Base-by-base conservation (phyloP, 1,140 invertebrate species). In the Monochamus saltuarius region DNA sequence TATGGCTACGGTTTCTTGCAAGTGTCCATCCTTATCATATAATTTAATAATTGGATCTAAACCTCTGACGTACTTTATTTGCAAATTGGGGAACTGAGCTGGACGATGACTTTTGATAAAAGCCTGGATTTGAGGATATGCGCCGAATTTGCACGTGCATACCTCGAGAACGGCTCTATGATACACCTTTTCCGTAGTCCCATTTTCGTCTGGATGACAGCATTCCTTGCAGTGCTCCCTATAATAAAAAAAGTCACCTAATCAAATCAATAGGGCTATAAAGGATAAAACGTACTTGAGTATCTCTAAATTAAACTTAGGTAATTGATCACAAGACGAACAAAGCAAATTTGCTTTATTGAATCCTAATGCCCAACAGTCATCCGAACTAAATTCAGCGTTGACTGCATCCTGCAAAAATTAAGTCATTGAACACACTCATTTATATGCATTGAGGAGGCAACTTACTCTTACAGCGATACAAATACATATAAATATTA, bases 51-150 rank as follows among this genome's bases (percentile, higher is more conserved):
- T 87, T 3, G 95, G 95, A 80, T 97, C 94, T 45, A 95, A 79
- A 17, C 95, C 95, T 57, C 93, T 83, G 0, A 95, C 87, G 75
- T 97, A 97, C 72, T 89, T 90, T 45, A 98, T 90, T 75, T 87
- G 85, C 50, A 98, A 80, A 75, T 95, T 95, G 39, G 92, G 89
- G 68, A 94, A 97, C 73, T 94, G 90, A 7, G 84, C 82, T 10
- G 91, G 89, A 62, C 86, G 79, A 59, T 95, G 90, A 79, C 92
- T 92, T 77, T 94, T 95, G 42, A 96, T 88, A 75, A 97, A 97
- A 39, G 94, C 94, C 85, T 96, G 90, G 70, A 97, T 95, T 82
- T 97, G 95, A 45, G 95, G 94, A 84, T 94, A 97, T 37, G 91
- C 87, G 59, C 92, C 92, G 81, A 96, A 95, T 82, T 97, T 97